A percentile compares a stretch with the other conserved stretches of the same genome.
Conservation (phyloP, 2,888 invertebrate genomes). For the Mimas tiliae region DNA sequence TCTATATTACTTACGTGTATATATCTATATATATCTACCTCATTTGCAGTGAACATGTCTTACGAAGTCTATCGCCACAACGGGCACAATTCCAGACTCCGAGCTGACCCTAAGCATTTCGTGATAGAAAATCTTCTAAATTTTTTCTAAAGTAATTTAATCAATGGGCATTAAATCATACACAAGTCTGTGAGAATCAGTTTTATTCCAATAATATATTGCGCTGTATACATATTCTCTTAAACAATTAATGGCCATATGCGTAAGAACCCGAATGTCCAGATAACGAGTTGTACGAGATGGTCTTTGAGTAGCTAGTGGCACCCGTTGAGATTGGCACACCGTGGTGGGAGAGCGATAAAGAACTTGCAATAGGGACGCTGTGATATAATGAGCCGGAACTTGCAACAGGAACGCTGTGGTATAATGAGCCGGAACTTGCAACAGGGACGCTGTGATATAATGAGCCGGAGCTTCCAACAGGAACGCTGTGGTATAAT, state of each 20-base stretch:
- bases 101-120: too few relatives aligned
- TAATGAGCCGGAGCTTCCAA: constrained; percentile 7
- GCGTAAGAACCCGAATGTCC: constrained; percentile 32
- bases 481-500: constrained; percentile 16
- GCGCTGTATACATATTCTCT: constrained; percentile 22
- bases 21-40: too few relatives aligned
- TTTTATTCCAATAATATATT: constrained; percentile 29
- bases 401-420: constrained; percentile 18
- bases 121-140: too few relatives aligned
- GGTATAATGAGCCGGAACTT: constrained; percentile 8
- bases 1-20: neutral
- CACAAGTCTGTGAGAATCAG: constrained; percentile 19
- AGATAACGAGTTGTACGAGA: constrained; percentile 35
- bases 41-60: too few relatives aligned
- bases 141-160: neutral
- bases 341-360: constrained; percentile 24
- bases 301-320: constrained; percentile 34
- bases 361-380: neutral
- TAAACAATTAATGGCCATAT: constrained; percentile 29
- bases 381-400: constrained; percentile 20
- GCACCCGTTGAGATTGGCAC: constrained; percentile 19
- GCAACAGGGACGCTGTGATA: constrained; percentile 22
- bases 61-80: too few relatives aligned
- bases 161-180: constrained; percentile 9
- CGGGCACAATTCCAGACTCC: too few relatives aligned